These are phyloP conservation scores for Thalassophryne amazonica DNA, from an alignment of 2,797 vertebrate species.

Conservation along the genomic window DNA sequence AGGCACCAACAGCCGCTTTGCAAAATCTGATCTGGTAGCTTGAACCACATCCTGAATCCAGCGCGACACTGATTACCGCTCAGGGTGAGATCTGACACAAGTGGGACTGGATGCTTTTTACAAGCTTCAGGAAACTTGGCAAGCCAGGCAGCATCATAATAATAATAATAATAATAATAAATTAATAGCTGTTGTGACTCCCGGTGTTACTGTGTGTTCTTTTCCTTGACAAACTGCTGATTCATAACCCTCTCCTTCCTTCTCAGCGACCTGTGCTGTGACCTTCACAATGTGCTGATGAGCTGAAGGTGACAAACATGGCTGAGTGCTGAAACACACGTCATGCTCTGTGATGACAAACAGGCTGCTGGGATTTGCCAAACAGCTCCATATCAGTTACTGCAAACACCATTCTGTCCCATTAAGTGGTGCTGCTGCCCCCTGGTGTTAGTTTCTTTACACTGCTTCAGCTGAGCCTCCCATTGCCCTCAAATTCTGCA, in stretches of 20 bases:
- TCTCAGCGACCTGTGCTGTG: not conserved
- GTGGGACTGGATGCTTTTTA: not conserved
- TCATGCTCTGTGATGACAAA: too few relatives aligned
- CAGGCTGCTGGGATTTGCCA: not conserved
- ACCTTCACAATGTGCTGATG: not conserved
- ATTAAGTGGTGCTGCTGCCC: conserved; percentile 54
- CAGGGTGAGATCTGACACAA: not conserved
- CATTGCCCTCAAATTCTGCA: not conserved
- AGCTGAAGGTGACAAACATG: not conserved
- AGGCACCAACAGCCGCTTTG: not conserved
- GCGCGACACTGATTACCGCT: not conserved
- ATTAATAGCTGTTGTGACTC: too few relatives aligned
- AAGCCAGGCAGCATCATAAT: too few relatives aligned
- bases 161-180: too few relatives aligned
- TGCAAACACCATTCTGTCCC: not conserved
- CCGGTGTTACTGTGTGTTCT: too few relatives aligned
- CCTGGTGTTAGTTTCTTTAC: conserved; percentile 32
- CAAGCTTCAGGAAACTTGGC: too few relatives aligned
- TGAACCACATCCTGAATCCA: conserved; percentile 29
- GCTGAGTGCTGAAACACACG: too few relatives aligned
- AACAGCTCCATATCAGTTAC: not conserved
- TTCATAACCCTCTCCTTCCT: not conserved
- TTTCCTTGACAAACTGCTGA: too few relatives aligned
- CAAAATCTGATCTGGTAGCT: not conserved
- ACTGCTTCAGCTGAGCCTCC: not conserved